Evolutionary conservation across 2,888 invertebrate species (phyloP).

Genomic region (Sarcophaga rosellei): DNA sequence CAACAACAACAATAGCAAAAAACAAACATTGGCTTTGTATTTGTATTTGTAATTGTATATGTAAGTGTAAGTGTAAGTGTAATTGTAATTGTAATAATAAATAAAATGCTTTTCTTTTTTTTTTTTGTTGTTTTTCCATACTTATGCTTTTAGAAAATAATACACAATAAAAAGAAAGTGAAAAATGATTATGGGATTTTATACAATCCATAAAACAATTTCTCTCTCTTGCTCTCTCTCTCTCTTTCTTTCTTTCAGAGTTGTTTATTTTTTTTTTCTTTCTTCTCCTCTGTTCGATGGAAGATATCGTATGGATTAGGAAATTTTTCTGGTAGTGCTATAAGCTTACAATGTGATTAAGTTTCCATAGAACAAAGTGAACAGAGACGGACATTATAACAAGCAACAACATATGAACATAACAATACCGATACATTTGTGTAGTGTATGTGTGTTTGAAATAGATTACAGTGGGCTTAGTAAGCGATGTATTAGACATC

Average conservation of each 20-base stretch:
- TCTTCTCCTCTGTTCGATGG: background rate
- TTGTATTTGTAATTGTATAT: too few species aligned
- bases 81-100: background rate
- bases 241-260: background rate
- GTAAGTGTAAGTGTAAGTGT: background rate
- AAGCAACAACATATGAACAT: background rate
- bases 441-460: too few species aligned
- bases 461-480: background rate
- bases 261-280: too few species aligned
- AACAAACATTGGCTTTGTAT: too few species aligned
- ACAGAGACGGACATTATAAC: background rate
- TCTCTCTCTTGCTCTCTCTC: slow-evolving; percentile 8
- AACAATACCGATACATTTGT: background rate
- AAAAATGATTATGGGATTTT: slow-evolving; percentile 58
- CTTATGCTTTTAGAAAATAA: slow-evolving; percentile 39
- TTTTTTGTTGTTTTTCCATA: slow-evolving; percentile 33
- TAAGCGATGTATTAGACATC: background rate
- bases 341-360: background rate
- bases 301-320: background rate
- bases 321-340: too few species aligned
- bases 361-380: slow-evolving; percentile 1
- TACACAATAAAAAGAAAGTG: slow-evolving; percentile 27
- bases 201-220: slow-evolving; percentile 56
- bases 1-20: background rate
- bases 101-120: too few species aligned